Evolutionary conservation across 37 sponge, comb jelly and placozoan species (phyloP).

Genomic region (Halichondria panicea): DNA sequence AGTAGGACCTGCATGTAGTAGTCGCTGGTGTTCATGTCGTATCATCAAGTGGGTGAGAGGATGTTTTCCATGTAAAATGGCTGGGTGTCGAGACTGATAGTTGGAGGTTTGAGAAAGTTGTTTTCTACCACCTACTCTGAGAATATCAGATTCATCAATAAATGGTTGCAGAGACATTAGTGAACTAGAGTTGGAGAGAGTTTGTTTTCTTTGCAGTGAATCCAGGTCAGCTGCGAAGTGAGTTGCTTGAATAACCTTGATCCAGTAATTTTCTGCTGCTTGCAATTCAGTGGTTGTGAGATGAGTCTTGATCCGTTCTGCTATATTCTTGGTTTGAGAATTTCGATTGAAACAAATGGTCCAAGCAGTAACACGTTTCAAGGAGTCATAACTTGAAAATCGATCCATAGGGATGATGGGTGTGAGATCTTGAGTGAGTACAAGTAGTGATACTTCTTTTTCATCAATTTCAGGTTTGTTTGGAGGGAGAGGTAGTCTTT

Average conservation of each 20-base stretch:
- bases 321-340: background rate
- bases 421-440: background rate
- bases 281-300: constrained; percentile 21
- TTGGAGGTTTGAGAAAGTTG: constrained; percentile 9
- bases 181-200: constrained; percentile 4
- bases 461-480: constrained; percentile 13
- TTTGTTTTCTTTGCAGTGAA: background rate
- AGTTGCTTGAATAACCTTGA: constrained; percentile 19
- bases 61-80: constrained; percentile 18
- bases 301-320: background rate
- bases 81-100: constrained; percentile 8
- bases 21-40: constrained; percentile 4
- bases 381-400: constrained; percentile 15
- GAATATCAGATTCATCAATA: constrained; percentile 3
- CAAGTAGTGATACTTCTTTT: background rate
- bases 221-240: constrained; percentile 18
- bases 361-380: constrained; percentile 41
- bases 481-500: no score
- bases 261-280: constrained; percentile 32
- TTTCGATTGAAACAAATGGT: constrained; percentile 24
- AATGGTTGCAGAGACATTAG: constrained; percentile 15
- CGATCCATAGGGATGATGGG: constrained; percentile 30
- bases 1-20: constrained; percentile 24
- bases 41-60: constrained; percentile 22
- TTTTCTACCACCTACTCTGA: constrained; percentile 16